A percentile compares a stretch with the other conserved stretches of the same genome.
Evolutionary conservation across 2,888 invertebrate genomes (phyloP).

Genomic region (Ennomos quercinarius): DNA sequence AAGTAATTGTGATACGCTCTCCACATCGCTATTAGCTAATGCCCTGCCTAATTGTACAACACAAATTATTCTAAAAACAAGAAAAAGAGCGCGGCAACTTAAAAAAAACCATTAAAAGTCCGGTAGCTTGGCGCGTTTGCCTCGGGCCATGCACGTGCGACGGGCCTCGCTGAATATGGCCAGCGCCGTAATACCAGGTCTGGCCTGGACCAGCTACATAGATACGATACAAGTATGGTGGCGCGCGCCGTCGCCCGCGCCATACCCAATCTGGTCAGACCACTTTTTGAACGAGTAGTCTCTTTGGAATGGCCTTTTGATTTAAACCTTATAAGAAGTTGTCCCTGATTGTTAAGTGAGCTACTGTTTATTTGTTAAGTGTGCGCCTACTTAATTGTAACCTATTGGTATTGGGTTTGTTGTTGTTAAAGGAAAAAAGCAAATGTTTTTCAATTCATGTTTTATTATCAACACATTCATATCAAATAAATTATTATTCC

Average conservation of each 20-base stretch:
- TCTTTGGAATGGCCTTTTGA: conserved; percentile 51
- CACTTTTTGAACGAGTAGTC: conserved; percentile 63
- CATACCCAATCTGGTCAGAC: conserved; percentile 64
- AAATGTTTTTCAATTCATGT: conserved; percentile 59
- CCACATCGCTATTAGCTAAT: conserved; percentile 30
- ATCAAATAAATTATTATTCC: conserved; percentile 69
- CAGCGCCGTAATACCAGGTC: conserved; percentile 27
- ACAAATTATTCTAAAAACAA: conserved; percentile 48
- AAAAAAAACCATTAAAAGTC: conserved; percentile 72
- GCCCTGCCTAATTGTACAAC: conserved; percentile 46
- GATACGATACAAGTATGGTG: conserved; percentile 43
- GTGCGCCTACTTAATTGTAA: conserved; percentile 26
- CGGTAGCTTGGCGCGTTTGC: conserved; percentile 67
- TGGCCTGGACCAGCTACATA: conserved; percentile 12
- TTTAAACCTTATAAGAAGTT: conserved; percentile 40
- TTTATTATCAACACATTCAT: conserved; percentile 58
- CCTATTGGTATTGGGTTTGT: conserved; percentile 24
- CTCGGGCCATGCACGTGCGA: conserved; percentile 61
- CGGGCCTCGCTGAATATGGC: conserved; percentile 52
- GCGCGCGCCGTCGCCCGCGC: conserved; percentile 59
- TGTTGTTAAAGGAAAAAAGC: conserved; percentile 55
- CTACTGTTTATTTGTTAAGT: conserved; percentile 37
- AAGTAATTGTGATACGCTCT: not conserved
- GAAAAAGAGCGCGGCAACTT: conserved; percentile 52
- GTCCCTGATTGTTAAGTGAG: conserved; percentile 37